Evolutionary conservation across 2,113 vertebrate genomes (phyloP).

Genomic region (Chlorodrepanis virens): DNA sequence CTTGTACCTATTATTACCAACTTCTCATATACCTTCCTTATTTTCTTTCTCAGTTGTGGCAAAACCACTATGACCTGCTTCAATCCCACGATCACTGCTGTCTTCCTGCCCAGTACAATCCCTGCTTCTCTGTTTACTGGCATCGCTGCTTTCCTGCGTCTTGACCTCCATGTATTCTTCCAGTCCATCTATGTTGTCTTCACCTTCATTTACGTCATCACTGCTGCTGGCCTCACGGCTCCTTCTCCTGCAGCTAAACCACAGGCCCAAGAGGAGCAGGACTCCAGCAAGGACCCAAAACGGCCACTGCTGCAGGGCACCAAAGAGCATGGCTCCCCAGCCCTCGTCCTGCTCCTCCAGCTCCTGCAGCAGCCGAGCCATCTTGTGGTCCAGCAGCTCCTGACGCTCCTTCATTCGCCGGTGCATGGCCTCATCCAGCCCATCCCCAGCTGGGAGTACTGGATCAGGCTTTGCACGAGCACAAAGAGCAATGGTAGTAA

Average conservation of each 20-base stretch:
- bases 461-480: not conserved
- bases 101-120: not conserved
- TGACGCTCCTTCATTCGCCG: not conserved
- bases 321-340: not conserved
- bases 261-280: not conserved
- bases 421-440: not conserved
- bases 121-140: not conserved
- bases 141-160: not conserved
- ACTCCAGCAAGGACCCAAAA: not conserved
- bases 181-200: not conserved
- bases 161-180: accelerated
- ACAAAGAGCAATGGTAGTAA: accelerated
- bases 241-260: not conserved
- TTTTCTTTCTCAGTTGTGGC: not conserved
- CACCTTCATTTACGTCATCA: not conserved
- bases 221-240: accelerated
- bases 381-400: accelerated
- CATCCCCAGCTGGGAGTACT: not conserved
- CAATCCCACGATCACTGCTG: not conserved
- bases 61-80: no score
- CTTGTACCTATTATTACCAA: no score
- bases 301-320: not conserved
- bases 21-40: not conserved
- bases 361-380: not conserved
- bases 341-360: not conserved